phyloP scores from a whole-genome alignment of 2,797 vertebrate species.

The Characodon lateralis region DNA sequence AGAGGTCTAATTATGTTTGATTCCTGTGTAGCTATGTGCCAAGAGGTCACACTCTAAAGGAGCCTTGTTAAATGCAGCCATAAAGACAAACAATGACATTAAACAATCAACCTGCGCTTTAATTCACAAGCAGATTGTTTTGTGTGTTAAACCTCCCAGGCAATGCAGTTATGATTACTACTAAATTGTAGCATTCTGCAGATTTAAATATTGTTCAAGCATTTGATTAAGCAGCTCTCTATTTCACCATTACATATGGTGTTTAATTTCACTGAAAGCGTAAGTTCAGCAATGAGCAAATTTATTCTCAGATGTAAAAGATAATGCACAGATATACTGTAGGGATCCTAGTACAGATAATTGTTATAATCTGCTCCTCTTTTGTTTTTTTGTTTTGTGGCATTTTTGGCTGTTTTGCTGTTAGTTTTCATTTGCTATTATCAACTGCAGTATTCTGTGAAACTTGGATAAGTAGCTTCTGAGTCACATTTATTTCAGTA shows the following conservation, averaged over 20 bases:
- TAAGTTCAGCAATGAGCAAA: not conserved
- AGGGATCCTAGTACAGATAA: not conserved
- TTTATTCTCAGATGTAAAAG: not conserved
- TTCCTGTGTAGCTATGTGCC: constrained; percentile 21
- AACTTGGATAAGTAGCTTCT: not conserved
- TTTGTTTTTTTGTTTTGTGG: not conserved
- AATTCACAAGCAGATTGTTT: constrained; percentile 13
- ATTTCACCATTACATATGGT: constrained; percentile 10
- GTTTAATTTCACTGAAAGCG: constrained; percentile 15
- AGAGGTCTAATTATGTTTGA: constrained; percentile 47
- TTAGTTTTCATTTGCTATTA: not conserved
- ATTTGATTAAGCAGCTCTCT: constrained; percentile 26
- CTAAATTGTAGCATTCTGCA: not conserved
- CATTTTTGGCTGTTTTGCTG: not conserved
- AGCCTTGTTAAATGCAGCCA: constrained; percentile 44
- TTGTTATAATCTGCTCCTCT: not conserved
- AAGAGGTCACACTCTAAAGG: constrained; percentile 38
- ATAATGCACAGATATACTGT: too few relatives aligned
- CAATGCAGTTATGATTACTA: constrained; percentile 8
- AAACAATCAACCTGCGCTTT: constrained; percentile 19
- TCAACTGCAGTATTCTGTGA: not conserved
- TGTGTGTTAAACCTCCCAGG: not conserved
- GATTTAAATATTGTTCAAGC: constrained; percentile 31
- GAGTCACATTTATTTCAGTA: not conserved
- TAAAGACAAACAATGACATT: constrained; percentile 39